phyloP scores from a whole-genome alignment of 2,888 invertebrate species.

The Acleris literana region DNA sequence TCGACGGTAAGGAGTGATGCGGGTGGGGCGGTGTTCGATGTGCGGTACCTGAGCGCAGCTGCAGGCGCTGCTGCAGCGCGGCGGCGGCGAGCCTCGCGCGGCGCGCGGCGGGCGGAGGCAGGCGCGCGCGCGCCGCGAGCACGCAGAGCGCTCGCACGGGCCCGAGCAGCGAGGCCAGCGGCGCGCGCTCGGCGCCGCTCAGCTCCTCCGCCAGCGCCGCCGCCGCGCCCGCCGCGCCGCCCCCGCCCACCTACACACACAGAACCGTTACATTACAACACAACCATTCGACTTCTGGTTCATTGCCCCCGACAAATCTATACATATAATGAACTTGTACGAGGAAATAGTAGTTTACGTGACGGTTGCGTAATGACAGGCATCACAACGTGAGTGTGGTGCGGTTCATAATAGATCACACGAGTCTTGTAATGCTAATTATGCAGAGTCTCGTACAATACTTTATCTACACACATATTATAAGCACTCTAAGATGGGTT shows the following conservation, averaged over 20 bases:
- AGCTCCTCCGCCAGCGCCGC: slow-evolving; percentile 60
- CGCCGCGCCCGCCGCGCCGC: slow-evolving; percentile 51
- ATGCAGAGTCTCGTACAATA: too few relatives aligned
- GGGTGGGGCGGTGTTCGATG: too few relatives aligned
- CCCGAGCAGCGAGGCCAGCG: slow-evolving; percentile 54
- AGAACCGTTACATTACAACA: not conserved
- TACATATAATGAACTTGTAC: too few relatives aligned
- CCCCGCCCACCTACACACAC: slow-evolving; percentile 43
- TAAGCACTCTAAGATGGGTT: too few relatives aligned
- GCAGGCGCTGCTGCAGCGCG: slow-evolving; percentile 53
- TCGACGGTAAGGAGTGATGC: too few relatives aligned
- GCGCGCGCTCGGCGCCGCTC: slow-evolving; percentile 46
- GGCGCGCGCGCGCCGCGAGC: slow-evolving; percentile 48
- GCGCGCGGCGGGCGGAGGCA: slow-evolving; percentile 47
- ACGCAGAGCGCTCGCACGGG: slow-evolving; percentile 59
- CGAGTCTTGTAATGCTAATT: too few relatives aligned
- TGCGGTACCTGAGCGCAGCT: slow-evolving; percentile 22
- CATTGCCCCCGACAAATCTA: too few relatives aligned
- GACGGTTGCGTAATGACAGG: too few relatives aligned
- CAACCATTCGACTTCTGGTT: not conserved
- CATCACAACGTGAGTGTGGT: too few relatives aligned
- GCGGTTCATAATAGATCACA: too few relatives aligned
- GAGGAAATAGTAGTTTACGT: too few relatives aligned
- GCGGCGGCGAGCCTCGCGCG: slow-evolving; percentile 44
- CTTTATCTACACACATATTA: too few relatives aligned